Conservation (phyloP, 64 coral and sea anemone genomes). For the Montipora foliosa region DNA sequence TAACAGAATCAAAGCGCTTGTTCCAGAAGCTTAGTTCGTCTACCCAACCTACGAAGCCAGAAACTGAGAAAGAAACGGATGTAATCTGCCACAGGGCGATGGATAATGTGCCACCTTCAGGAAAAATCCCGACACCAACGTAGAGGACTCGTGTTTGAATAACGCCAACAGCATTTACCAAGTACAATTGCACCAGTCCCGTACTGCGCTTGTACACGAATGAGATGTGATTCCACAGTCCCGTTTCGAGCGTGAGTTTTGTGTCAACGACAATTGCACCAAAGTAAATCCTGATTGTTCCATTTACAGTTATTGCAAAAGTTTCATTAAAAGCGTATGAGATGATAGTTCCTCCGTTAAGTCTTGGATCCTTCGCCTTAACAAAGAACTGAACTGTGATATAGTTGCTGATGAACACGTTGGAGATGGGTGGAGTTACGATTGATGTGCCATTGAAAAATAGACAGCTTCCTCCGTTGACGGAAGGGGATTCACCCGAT, state of each 20-base stretch:
- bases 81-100: conserved; percentile 91
- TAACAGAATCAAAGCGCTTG: conserved; percentile 85
- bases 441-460: conserved; percentile 82
- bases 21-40: conserved; percentile 96
- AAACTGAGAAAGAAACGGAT: conserved; percentile 49
- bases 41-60: conserved; percentile 97
- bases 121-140: conserved; percentile 85
- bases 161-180: conserved; percentile 64
- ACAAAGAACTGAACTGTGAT: conserved; percentile 93
- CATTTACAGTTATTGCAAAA: conserved; percentile 88
- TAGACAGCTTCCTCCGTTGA: conserved; percentile 80
- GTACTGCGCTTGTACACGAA: conserved; percentile 83
- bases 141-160: conserved; percentile 61
- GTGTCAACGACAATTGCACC: conserved; percentile 71
- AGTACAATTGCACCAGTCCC: conserved; percentile 86
- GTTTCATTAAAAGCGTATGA: conserved; percentile 81
- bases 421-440: conserved; percentile 65
- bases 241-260: conserved; percentile 63
- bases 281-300: conserved; percentile 79
- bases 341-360: conserved; percentile 77
- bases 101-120: conserved; percentile 70
- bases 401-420: conserved; percentile 64
- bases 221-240: conserved; percentile 92
- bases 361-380: conserved; percentile 72
- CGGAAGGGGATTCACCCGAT: conserved; percentile 61